These are phyloP conservation scores for Crotalus helleri DNA, from an alignment of 2,113 vertebrate genomes.

Conservation along the genomic window DNA sequence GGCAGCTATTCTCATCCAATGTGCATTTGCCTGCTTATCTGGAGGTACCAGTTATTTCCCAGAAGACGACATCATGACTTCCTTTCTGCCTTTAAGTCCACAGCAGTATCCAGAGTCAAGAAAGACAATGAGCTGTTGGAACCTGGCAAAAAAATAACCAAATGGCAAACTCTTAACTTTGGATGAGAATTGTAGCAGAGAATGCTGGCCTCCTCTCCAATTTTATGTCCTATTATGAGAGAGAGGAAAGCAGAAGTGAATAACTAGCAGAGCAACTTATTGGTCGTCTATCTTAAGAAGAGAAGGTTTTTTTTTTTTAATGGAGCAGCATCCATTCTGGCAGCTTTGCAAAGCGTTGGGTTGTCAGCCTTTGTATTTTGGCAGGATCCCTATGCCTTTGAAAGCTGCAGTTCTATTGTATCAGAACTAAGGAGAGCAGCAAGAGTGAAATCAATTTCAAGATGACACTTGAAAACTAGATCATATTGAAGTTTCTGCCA, in stretches of 20 bases:
- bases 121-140: not conserved
- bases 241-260: not conserved
- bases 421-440: not conserved
- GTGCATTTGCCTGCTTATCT: not conserved
- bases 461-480: not conserved
- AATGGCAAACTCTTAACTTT: not conserved
- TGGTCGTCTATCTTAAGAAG: not conserved
- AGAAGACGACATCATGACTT: not conserved
- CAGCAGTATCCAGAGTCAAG: not conserved
- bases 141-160: not conserved
- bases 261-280: not conserved
- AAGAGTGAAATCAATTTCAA: not conserved
- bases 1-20: not conserved
- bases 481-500: not conserved
- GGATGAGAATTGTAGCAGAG: not conserved
- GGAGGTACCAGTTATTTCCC: not conserved
- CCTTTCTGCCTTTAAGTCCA: not conserved
- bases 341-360: not conserved
- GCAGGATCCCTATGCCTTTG: not conserved
- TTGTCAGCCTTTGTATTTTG: not conserved
- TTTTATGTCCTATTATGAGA: not conserved
- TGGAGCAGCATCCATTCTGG: not conserved
- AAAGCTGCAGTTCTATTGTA: not conserved
- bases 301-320: not conserved
- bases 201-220: not conserved